phyloP scores from a whole-genome alignment of 2,797 vertebrate species.

The Phylloscopus collybita region DNA sequence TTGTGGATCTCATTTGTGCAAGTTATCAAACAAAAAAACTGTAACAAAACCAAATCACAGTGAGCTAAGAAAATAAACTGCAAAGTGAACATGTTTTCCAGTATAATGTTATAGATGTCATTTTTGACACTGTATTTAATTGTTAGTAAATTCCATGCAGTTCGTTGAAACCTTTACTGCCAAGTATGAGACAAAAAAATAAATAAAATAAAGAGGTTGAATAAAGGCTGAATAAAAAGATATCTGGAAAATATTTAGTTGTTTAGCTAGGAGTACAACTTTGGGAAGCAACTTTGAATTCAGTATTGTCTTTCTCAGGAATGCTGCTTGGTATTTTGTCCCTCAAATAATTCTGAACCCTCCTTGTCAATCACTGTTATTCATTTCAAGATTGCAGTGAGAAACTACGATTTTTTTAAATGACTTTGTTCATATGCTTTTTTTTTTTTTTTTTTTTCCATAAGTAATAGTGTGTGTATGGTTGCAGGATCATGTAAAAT shows the following conservation, averaged over 20 bases:
- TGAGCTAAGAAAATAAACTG: neutral
- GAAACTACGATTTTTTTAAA: neutral
- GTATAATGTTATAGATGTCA: neutral
- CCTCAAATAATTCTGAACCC: neutral
- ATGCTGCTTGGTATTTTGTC: neutral
- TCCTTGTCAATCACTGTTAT: neutral
- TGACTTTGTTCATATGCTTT: neutral
- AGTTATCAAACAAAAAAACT: neutral
- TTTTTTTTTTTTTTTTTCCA: neutral
- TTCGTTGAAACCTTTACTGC: slow-evolving; percentile 1
- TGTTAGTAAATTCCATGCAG: neutral
- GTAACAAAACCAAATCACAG: neutral
- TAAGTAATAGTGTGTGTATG: neutral
- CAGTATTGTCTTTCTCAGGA: neutral
- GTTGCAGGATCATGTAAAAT: neutral
- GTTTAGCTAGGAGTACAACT: neutral
- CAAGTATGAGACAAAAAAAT: neutral
- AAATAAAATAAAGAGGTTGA: neutral
- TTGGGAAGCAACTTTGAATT: neutral
- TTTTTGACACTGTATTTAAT: neutral
- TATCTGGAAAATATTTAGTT: neutral
- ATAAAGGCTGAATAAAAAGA: neutral
- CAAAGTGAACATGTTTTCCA: neutral
- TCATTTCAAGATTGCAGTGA: neutral
- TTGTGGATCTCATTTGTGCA: neutral